phyloP scores from a whole-genome alignment of 2,113 vertebrate genomes.

The Uropsilus gracilis region DNA sequence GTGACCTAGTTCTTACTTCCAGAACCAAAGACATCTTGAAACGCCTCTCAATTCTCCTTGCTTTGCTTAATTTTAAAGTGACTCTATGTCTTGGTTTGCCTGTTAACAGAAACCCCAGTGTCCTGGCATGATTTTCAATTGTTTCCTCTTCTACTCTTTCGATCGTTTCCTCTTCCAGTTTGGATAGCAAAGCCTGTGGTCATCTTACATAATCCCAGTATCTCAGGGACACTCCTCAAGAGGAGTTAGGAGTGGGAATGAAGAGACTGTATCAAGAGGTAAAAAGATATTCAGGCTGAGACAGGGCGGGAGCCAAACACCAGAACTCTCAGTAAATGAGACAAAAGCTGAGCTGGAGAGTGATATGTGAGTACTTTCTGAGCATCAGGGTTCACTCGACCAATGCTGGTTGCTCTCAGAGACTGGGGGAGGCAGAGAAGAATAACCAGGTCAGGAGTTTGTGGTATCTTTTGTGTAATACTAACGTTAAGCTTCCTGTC shows the following conservation, averaged over 20 bases:
- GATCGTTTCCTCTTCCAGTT: neutral
- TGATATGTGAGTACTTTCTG: neutral
- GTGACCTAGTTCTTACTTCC: constrained; percentile 19
- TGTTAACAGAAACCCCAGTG: neutral
- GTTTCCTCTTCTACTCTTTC: neutral
- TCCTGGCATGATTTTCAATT: neutral
- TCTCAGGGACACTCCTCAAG: neutral
- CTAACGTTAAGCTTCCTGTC: constrained; percentile 71
- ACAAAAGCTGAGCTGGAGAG: neutral
- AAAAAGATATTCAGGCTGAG: neutral
- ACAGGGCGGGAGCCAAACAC: neutral
- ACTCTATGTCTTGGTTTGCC: neutral
- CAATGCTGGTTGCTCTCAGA: constrained; percentile 16
- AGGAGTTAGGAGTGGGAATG: neutral
- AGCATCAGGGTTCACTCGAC: neutral
- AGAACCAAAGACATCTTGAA: neutral
- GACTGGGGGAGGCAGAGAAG: constrained; percentile 7
- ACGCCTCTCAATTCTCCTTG: neutral
- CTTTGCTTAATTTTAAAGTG: constrained; percentile 39
- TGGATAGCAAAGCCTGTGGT: neutral
- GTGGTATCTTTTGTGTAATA: constrained; percentile 75
- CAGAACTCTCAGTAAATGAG: neutral
- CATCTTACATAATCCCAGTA: neutral
- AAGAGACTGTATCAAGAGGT: neutral
- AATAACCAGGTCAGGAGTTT: constrained; percentile 84